These are phyloP conservation scores for Delphinapterus leucas DNA, from an alignment of 2,113 vertebrate genomes.

Conservation along the genomic window DNA sequence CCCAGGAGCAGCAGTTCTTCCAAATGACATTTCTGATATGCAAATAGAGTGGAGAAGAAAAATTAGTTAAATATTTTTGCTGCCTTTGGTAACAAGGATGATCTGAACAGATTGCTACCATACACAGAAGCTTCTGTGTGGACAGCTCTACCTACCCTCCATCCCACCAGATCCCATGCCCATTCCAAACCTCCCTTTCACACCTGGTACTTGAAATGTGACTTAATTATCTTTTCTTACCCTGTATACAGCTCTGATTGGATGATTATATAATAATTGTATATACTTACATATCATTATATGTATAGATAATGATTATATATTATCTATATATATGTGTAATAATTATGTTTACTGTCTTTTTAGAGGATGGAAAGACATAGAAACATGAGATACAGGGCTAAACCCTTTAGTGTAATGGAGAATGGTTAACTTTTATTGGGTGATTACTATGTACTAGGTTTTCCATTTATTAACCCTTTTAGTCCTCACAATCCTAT, in stretches of 20 bases:
- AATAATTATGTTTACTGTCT: background rate
- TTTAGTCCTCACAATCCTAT: background rate
- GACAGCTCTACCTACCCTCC: background rate
- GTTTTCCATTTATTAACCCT: background rate
- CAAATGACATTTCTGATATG: background rate
- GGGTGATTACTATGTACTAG: background rate
- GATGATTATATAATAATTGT: background rate
- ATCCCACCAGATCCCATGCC: background rate
- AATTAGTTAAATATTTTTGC: background rate
- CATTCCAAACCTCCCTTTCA: background rate
- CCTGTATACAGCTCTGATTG: background rate
- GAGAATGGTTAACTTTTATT: background rate
- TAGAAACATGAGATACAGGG: background rate
- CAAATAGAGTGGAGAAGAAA: background rate
- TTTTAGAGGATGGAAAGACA: background rate
- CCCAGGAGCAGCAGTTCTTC: background rate
- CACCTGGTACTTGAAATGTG: background rate
- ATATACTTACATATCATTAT: background rate
- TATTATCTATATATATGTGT: background rate
- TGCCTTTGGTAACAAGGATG: background rate
- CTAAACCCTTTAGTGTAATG: background rate
- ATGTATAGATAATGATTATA: background rate
- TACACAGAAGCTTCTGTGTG: background rate
- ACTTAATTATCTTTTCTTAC: background rate
- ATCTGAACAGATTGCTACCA: background rate